Evolutionary conservation across 2,797 vertebrate species (phyloP), one percentile per base, ranked within the genome.

Genomic region (Fistularia commersonii): DNA sequence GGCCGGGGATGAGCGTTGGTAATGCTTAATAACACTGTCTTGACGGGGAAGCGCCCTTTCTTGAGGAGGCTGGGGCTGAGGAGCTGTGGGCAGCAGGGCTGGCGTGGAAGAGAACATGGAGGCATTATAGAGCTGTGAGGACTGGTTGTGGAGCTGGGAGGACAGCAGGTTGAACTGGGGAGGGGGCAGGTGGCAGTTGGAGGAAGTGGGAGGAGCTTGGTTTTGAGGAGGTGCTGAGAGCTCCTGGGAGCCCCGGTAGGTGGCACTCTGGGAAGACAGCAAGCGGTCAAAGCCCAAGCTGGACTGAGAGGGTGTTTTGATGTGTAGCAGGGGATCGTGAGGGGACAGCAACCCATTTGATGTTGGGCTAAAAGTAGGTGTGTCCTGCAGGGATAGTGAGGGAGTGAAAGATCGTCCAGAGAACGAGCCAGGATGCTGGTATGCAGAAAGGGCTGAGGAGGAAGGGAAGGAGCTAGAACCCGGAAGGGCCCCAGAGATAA

Each of bases 21-120:
- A 96, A 87, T 95, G 93, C 67, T 96, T 96, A 58, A 96, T 95
- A 61, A 96, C 93, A 1, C 92, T 95, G 79, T 96, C 94, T 79
- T 95, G 93, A 8, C 91, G 85, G n/a, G 93, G 90, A 46, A 93
- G 80, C 34, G 91, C 81, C 72, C 93, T 87, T 54, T 95, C 93
- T 3, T 91, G 88, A 4, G 88, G 81, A 0, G 90, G 82, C 12
- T 89, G 87, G 1, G 90, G 74, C 13, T 84, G 85, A 11, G 82
- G 53, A 4, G 81, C 64, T 0, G 77, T 69, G 39, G 77, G 57
- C 0, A 72, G 72, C 31, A 87, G 69, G 31, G 74, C 64, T 35
- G 89, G 61, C 11, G 82, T 44, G n/a, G 92, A 88, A 3, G 92
- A 93, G 71, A 95, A 95, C 34, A 94, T 91, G 0, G 93, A 91